Evolutionary conservation across 2,797 vertebrate species (phyloP), one percentile per base, ranked within the genome.

Genomic region (Sebastes ruberrimus): DNA sequence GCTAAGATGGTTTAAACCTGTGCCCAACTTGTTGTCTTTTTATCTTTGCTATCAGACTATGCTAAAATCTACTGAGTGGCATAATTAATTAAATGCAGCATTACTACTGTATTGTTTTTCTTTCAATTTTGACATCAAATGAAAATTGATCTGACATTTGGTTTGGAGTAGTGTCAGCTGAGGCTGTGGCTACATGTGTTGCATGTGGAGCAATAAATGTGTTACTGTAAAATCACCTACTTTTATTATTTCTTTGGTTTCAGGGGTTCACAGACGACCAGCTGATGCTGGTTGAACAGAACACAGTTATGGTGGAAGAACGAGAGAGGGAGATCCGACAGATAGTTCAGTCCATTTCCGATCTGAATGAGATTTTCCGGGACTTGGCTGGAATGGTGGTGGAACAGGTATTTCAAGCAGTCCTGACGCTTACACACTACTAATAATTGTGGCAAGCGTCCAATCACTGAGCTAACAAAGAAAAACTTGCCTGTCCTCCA

Each of bases 261-360:
- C 84, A 99, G 99, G 98, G 97, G 9, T 99, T 99, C 92, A 98
- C 98, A 27, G 97, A 97, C 1, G 97, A 98, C 80, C 99, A 99
- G 93, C 84, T 99, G 70, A 96, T 96, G 68, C 60, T 98, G 94
- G 97, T 99, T 86, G 96, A 97, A 77, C 96, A 98, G 88, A 99
- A 98, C 89, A 95, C 97, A 0, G 87, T 99, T 68, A 88, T 99
- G 95, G 97, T 99, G 76, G 97, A 99, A 83, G 98, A 99, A 83
- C 87, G 98, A 35, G 98, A 99, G 88, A 84, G 95, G 55, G 98
- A 99, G 93, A 98, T 99, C 70, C 94, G 97, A 25, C 97, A 99
- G 84, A 97, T 99, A 22, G 96, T 99, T 16, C 98, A 99, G 90
- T 99, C 99, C 62, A 99, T 99, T 90, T 97, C 97, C 0, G 99